Conservation (phyloP, 2,113 vertebrate species). For the Prunella himalayana region DNA sequence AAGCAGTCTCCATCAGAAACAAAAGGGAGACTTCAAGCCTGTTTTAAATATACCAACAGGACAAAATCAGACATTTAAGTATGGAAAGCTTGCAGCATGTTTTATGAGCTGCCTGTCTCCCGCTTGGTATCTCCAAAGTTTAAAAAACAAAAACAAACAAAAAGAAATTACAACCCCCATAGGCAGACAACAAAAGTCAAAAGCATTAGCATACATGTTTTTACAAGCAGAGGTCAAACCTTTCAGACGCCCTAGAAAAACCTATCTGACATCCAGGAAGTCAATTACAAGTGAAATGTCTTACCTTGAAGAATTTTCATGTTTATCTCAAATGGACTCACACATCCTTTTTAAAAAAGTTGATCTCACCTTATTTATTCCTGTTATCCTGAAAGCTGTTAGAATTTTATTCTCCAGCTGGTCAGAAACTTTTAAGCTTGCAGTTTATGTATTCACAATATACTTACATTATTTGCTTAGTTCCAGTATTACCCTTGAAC, state of each 20-base stretch:
- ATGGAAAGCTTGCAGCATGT: neutral
- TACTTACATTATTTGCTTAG: neutral
- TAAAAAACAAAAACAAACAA: neutral
- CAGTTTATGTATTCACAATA: neutral
- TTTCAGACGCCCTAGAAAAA: neutral
- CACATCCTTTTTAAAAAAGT: neutral
- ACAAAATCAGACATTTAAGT: neutral
- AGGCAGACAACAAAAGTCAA: neutral
- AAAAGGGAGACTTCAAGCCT: neutral
- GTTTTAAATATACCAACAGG: neutral
- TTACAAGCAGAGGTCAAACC: neutral
- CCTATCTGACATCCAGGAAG: neutral
- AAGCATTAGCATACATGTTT: neutral
- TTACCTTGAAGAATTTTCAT: neutral
- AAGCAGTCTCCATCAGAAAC: neutral
- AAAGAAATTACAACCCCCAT: neutral
- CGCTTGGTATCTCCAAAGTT: neutral
- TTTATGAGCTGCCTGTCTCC: neutral
- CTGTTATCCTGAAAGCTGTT: neutral
- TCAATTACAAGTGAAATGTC: neutral
- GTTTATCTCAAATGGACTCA: neutral
- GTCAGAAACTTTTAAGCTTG: neutral
- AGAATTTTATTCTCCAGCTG: neutral
- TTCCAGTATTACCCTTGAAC: neutral
- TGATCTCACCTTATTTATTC: neutral